Evolutionary conservation across 2,888 invertebrate genomes (phyloP).

Genomic region (Caprella mutica): DNA sequence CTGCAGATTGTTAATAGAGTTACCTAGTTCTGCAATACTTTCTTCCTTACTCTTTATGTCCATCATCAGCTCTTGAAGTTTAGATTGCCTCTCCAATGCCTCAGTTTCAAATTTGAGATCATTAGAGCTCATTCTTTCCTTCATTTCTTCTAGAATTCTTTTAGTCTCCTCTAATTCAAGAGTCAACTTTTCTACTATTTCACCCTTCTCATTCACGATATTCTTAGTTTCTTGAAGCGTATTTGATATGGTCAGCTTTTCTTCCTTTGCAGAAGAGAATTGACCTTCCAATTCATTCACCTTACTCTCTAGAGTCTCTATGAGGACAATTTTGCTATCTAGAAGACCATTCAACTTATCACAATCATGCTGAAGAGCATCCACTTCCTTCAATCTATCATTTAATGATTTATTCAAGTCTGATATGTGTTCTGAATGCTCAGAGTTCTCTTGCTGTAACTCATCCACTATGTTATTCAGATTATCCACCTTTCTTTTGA

Average conservation of each 20-base stretch:
- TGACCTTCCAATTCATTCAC: constrained; percentile 17
- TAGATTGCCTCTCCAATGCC: background rate
- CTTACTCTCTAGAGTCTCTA: constrained; percentile 21
- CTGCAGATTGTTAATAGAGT: background rate
- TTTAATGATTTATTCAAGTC: too few relatives aligned
- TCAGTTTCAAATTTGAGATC: constrained; percentile 2
- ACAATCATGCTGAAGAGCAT: too few relatives aligned
- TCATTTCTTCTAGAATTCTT: background rate
- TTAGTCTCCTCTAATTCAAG: background rate
- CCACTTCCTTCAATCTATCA: too few relatives aligned
- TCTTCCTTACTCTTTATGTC: background rate
- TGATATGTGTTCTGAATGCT: too few relatives aligned
- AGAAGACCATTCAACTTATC: too few relatives aligned
- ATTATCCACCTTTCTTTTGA: too few relatives aligned
- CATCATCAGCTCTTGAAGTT: background rate
- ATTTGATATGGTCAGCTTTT: background rate
- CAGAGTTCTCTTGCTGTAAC: too few relatives aligned
- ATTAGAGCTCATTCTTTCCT: background rate
- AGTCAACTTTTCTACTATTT: constrained; percentile 8
- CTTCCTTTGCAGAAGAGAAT: background rate
- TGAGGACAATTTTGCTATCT: constrained; percentile 14
- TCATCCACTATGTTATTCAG: too few relatives aligned
- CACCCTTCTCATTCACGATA: constrained; percentile 15
- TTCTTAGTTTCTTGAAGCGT: constrained; percentile 15
- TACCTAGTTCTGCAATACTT: background rate